Conservation (phyloP, 2,888 invertebrate genomes). For the Netelia fuscicornis region DNA sequence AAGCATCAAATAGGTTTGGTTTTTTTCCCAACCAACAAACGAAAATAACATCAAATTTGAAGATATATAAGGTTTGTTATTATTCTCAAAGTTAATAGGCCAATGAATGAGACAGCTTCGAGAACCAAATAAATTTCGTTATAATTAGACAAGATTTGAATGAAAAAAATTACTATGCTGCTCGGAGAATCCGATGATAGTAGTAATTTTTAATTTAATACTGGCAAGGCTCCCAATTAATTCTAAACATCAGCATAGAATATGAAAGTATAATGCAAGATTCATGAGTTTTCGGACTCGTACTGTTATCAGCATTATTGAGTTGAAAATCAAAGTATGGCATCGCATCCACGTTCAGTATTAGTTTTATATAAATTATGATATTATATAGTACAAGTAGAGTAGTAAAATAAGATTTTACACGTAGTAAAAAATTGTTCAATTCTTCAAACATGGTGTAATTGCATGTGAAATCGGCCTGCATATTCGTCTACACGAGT, state of each 20-base stretch:
- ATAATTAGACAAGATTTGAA: no score
- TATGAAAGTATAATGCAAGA: conserved; percentile 23
- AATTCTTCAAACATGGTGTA: conserved; percentile 62
- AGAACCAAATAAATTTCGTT: no score
- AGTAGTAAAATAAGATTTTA: conserved; percentile 18
- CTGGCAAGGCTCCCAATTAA: conserved; percentile 67
- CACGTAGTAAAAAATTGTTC: conserved; percentile 33
- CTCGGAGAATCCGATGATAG: not conserved
- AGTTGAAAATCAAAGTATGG: conserved; percentile 61
- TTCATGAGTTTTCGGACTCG: conserved; percentile 1
- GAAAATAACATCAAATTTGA: no score
- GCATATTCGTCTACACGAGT: conserved; percentile 74
- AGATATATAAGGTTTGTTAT: no score
- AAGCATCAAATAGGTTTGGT: not conserved
- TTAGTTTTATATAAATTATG: conserved; percentile 41
- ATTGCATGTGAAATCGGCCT: conserved; percentile 83
- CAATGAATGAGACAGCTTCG: no score
- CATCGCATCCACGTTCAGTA: conserved; percentile 71
- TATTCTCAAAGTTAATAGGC: no score
- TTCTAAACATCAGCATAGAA: not conserved
- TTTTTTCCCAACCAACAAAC: not conserved
- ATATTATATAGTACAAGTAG: conserved; percentile 35
- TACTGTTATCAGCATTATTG: conserved; percentile 21
- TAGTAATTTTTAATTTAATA: conserved; percentile 58
- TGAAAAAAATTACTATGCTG: not conserved